Conservation (phyloP, 2,888 invertebrate genomes). For the Lasioglossum morio region DNA sequence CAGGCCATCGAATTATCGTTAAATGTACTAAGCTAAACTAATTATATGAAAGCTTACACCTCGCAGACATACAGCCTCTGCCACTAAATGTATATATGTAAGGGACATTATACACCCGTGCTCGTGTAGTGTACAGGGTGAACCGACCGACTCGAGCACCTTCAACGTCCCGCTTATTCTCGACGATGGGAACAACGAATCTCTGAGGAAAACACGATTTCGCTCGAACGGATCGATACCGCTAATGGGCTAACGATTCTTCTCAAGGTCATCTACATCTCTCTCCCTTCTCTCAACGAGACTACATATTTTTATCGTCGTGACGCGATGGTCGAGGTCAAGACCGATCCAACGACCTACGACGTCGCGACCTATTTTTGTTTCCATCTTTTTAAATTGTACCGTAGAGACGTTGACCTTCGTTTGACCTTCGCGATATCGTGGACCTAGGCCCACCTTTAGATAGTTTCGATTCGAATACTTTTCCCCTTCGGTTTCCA, state of each 20-base stretch:
- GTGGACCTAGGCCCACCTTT: background rate
- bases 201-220: background rate
- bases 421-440: background rate
- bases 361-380: background rate
- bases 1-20: slow-evolving; percentile 75
- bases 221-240: background rate
- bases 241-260: background rate
- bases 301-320: background rate
- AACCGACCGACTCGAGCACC: background rate
- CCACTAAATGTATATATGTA: slow-evolving; percentile 74
- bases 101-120: slow-evolving; percentile 37
- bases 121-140: background rate
- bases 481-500: background rate
- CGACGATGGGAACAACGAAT: background rate
- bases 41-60: slow-evolving; percentile 77
- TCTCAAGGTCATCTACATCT: background rate
- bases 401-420: background rate
- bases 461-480: background rate
- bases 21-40: slow-evolving; percentile 70
- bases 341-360: slow-evolving; percentile 15
- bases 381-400: background rate
- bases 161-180: background rate
- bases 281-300: background rate
- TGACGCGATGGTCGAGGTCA: background rate
- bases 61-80: slow-evolving; percentile 78